These are phyloP conservation scores for Drosophila falleni DNA, from an alignment of 2,888 invertebrate genomes.

Conservation along the genomic window DNA sequence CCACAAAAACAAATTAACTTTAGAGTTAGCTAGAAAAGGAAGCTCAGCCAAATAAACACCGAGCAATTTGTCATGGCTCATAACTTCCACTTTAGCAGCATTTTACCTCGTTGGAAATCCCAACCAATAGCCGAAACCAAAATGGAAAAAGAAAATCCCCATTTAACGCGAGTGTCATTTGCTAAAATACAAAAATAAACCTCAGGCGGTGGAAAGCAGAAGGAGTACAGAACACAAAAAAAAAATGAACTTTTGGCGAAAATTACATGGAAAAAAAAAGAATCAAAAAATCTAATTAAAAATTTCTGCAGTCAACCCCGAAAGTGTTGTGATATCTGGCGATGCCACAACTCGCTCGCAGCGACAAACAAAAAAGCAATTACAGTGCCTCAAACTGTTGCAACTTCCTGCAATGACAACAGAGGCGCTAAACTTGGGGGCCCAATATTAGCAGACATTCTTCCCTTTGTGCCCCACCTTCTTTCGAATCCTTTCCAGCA, in stretches of 20 bases:
- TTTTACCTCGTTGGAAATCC: conserved; percentile 65
- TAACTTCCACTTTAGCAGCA: conserved; percentile 51
- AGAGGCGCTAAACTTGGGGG: conserved; percentile 70
- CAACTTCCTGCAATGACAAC: conserved; percentile 74
- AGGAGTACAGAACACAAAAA: neutral
- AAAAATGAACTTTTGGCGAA: conserved; percentile 38
- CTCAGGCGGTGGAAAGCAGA: conserved; percentile 49
- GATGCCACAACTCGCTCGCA: conserved; percentile 27
- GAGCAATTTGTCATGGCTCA: conserved; percentile 64
- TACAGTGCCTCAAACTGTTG: conserved; percentile 82
- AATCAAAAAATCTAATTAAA: conserved; percentile 77
- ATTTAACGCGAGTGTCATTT: conserved; percentile 74
- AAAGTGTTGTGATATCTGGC: conserved; percentile 15
- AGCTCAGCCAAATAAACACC: conserved; percentile 30
- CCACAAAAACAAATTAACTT: conserved; percentile 25
- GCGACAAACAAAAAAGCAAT: conserved; percentile 82
- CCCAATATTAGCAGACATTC: conserved; percentile 64
- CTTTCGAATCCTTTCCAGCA: conserved; percentile 14
- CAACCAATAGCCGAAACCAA: conserved; percentile 21
- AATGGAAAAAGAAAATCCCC: conserved; percentile 31
- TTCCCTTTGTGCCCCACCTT: neutral
- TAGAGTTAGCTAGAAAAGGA: neutral
- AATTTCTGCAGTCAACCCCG: conserved; percentile 57
- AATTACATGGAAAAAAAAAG: conserved; percentile 50
- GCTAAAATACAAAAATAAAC: conserved; percentile 64